Base-by-base conservation (phyloP, 2,888 invertebrate species). In the Noctua pronuba region DNA sequence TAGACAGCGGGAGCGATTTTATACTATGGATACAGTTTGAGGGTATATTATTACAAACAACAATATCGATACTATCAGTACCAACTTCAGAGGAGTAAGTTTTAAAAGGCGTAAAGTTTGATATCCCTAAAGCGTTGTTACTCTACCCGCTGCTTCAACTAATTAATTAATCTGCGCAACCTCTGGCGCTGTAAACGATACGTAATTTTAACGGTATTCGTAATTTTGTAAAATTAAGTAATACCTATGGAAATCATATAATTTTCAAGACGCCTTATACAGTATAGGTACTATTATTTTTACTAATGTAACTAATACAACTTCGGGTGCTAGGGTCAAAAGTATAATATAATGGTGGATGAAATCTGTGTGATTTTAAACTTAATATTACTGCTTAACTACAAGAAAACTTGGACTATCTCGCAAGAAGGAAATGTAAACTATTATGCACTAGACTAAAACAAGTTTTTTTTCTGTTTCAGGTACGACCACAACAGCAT, bases 401-500 rank as follows among this genome's bases (percentile, higher is more conserved):
- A n/a, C 10, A 49, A 41, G n/a, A 38, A 24, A 10, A 49, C 10
- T 65, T 58, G 4, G 11, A 58, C 35, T 18, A 18, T 28, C 41
- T 13, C 6, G 28, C 24, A 31, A 44, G 1, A 18, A 18, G 8
- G 7, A n/a, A 77, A 62, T 49, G 1, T 41, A 31, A 77, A 66
- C 8, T 10, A 11, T n/a, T 46, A 13, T 41, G 49, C 6, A 71
- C 18, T 38, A 52, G 31, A 72, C 38, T 79, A 24, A 75, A 35
- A 62, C 4, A 0, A n/a, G n/a, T 0, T 64, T 68, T 79, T 87
- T 80, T 83, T 86, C 90, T 92, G 82, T 93, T 95, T 70, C 95
- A 95, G 95, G 93, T 93, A 94, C 89, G 76, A 84, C 75, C 74
- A 86, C 86, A 85, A 64, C 83, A 84, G 81, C 60, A 80, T 79